phyloP scores from a whole-genome alignment of 1,140 invertebrate genomes.

The Odontomachus brunneus region DNA sequence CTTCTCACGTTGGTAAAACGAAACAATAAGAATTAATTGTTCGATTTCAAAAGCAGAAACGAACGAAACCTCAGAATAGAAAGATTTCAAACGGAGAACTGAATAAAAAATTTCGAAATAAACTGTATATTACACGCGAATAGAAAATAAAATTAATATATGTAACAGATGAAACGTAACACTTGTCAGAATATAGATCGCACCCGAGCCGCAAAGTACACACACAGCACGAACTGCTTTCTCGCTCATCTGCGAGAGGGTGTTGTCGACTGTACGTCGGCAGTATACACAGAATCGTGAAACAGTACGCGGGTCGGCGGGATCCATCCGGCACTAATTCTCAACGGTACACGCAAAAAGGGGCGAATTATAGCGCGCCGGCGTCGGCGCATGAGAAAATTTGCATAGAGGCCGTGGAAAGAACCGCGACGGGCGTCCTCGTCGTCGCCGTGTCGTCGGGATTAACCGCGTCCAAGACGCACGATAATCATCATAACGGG shows the following conservation, averaged over 20 bases:
- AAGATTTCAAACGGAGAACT: too few relatives aligned
- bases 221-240: background rate
- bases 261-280: background rate
- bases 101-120: too few relatives aligned
- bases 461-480: constrained; percentile 70
- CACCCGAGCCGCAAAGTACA: background rate
- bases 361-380: constrained; percentile 41
- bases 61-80: too few relatives aligned
- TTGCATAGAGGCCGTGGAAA: constrained; percentile 56
- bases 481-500: constrained; percentile 80
- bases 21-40: too few relatives aligned
- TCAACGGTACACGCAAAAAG: constrained; percentile 49
- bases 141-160: too few relatives aligned
- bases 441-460: constrained; percentile 58
- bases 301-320: background rate
- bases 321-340: constrained; percentile 32
- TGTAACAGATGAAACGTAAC: too few relatives aligned
- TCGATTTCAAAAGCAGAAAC: too few relatives aligned
- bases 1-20: too few relatives aligned
- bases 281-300: background rate
- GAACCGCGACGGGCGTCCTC: constrained; percentile 45
- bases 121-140: too few relatives aligned
- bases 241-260: background rate
- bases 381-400: constrained; percentile 60
- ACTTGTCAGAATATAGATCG: background rate